Conservation (phyloP, 1,140 invertebrate species). For the Rhynchophorus ferrugineus region DNA sequence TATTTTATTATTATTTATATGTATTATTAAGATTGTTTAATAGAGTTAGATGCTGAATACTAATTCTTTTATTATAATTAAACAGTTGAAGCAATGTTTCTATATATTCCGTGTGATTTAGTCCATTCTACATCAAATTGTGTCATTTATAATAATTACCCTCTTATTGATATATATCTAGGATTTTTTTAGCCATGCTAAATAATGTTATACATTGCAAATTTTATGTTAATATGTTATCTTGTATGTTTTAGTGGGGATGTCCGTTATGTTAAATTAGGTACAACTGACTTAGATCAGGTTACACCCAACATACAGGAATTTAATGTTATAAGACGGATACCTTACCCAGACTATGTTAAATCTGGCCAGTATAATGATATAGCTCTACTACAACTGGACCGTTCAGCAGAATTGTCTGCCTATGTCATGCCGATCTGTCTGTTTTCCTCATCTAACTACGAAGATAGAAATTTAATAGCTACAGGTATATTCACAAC, state of each 20-base stretch:
- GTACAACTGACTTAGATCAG: slow-evolving; percentile 7
- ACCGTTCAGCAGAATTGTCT: slow-evolving; percentile 40
- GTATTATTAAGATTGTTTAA: too few species aligned
- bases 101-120: too few species aligned
- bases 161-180: too few species aligned
- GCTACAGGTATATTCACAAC: slow-evolving; percentile 27
- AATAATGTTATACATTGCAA: too few species aligned
- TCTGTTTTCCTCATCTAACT: slow-evolving; percentile 41
- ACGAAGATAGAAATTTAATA: slow-evolving; percentile 18
- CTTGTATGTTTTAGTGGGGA: slow-evolving; percentile 16
- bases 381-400: slow-evolving; percentile 52
- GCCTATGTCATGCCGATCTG: slow-evolving; percentile 49
- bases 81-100: too few species aligned
- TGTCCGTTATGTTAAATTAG: slow-evolving; percentile 20
- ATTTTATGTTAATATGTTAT: neutral
- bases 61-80: too few species aligned
- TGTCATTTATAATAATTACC: too few species aligned
- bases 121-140: too few species aligned
- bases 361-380: slow-evolving; percentile 52
- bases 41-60: too few species aligned
- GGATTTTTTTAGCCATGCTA: too few species aligned
- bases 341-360: slow-evolving; percentile 46
- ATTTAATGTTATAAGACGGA: slow-evolving; percentile 15
- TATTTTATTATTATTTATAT: too few species aligned
- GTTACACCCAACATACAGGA: slow-evolving; percentile 15